A percentile compares a stretch with the other conserved stretches of the same genome.
Conservation (phyloP, 2,888 invertebrate genomes). For the Heliothis peltigera region DNA sequence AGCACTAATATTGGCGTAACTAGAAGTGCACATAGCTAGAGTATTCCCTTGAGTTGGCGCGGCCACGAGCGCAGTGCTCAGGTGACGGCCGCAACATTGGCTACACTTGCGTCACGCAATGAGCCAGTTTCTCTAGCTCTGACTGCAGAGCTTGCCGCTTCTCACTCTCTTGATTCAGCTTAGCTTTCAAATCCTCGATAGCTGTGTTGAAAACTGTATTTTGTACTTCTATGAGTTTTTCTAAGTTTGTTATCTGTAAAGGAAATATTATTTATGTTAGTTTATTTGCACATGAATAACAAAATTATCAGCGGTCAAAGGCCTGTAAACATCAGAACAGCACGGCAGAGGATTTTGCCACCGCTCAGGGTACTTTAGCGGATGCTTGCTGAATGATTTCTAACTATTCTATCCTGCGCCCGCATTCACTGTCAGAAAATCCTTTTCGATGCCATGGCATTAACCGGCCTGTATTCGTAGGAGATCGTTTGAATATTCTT, state of each 20-base stretch:
- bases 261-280: not conserved
- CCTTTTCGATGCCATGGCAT: too few relatives aligned
- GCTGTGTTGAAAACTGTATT: constrained; percentile 89
- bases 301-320: too few relatives aligned
- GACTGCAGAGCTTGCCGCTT: constrained; percentile 91
- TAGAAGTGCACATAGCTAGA: constrained; percentile 71
- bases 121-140: constrained; percentile 92
- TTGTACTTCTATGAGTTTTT: constrained; percentile 90
- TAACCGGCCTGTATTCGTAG: too few relatives aligned
- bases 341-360: too few relatives aligned
- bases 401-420: too few relatives aligned
- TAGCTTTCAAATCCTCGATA: constrained; percentile 91
- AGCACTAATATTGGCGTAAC: constrained; percentile 27
- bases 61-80: constrained; percentile 50
- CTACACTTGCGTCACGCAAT: constrained; percentile 93
- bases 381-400: too few relatives aligned
- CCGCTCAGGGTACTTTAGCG: too few relatives aligned
- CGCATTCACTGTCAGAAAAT: too few relatives aligned
- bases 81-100: constrained; percentile 58
- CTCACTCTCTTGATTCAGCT: constrained; percentile 91
- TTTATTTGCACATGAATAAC: too few relatives aligned
- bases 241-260: constrained; percentile 89
- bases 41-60: constrained; percentile 60
- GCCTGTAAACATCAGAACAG: too few relatives aligned
- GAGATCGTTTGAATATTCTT: too few relatives aligned